Conservation (phyloP, 2,113 vertebrate genomes). For the Lathamus discolor region DNA sequence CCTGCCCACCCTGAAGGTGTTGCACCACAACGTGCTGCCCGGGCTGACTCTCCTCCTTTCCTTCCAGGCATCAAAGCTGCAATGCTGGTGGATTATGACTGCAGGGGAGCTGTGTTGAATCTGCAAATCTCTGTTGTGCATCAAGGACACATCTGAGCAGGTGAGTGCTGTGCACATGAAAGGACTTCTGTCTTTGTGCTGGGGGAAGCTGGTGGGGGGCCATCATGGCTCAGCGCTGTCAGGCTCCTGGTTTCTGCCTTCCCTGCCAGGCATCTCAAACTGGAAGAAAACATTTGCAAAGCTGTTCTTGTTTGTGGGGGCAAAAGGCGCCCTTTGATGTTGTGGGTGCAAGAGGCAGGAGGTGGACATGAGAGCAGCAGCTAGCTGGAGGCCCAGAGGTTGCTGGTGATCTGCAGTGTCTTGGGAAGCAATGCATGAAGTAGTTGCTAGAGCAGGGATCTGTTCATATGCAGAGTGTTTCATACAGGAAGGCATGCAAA, state of each 20-base stretch:
- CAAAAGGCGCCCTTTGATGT: neutral
- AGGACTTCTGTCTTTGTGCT: neutral
- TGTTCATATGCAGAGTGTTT: neutral
- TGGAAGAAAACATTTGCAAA: neutral
- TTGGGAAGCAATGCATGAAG: neutral
- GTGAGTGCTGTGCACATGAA: conserved; percentile 36
- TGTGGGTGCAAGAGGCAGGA: neutral
- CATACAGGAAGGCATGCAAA: neutral
- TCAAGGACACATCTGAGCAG: conserved; percentile 10
- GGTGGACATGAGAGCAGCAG: neutral
- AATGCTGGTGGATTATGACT: neutral
- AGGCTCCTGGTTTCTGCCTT: neutral
- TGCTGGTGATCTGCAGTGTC: neutral
- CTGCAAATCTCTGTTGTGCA: neutral
- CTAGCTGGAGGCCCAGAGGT: neutral
- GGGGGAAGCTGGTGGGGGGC: neutral
- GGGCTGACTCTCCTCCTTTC: neutral
- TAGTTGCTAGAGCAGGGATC: neutral
- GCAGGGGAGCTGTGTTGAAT: neutral
- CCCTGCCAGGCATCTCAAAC: neutral
- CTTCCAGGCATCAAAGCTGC: conserved; percentile 7
- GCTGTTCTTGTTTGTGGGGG: neutral
- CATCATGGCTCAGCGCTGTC: neutral
- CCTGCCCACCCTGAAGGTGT: neutral
- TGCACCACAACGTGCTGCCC: neutral